Percentiles rank a stretch among this genome's conserved stretches.
phyloP scores from a whole-genome alignment of 2,113 vertebrate species.

The Gallinago jamesoni region DNA sequence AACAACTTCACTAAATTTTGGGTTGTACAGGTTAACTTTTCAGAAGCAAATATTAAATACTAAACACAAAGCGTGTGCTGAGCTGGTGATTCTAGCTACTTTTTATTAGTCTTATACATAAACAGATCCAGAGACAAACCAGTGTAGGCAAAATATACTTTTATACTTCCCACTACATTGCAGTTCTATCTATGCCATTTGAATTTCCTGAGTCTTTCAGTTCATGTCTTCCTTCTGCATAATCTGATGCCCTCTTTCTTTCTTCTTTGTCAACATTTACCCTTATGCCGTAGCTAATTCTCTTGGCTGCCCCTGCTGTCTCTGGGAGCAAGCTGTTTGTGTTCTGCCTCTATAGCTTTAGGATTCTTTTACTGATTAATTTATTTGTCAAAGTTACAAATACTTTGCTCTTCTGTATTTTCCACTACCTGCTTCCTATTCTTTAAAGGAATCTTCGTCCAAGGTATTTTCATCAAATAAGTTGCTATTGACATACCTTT shows the following conservation, averaged over 20 bases:
- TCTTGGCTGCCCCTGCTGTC: background rate
- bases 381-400: background rate
- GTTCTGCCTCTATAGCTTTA: background rate
- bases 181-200: background rate
- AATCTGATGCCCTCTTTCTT: background rate
- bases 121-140: background rate
- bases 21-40: background rate
- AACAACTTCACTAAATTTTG: background rate
- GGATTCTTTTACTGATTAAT: background rate
- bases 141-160: background rate
- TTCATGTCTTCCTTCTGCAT: background rate
- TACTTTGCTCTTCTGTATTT: background rate
- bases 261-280: background rate
- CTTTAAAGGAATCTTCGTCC: background rate
- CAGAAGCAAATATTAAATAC: background rate
- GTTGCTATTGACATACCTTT: background rate
- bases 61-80: background rate
- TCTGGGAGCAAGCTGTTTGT: background rate
- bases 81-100: background rate
- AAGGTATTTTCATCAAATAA: background rate
- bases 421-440: background rate
- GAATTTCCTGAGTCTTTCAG: background rate
- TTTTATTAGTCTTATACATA: background rate
- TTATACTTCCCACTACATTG: background rate
- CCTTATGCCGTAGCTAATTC: rapidly evolving